These are phyloP conservation scores for Ciconia nigra DNA, from an alignment of 2,797 vertebrate genomes.

Conservation along the genomic window DNA sequence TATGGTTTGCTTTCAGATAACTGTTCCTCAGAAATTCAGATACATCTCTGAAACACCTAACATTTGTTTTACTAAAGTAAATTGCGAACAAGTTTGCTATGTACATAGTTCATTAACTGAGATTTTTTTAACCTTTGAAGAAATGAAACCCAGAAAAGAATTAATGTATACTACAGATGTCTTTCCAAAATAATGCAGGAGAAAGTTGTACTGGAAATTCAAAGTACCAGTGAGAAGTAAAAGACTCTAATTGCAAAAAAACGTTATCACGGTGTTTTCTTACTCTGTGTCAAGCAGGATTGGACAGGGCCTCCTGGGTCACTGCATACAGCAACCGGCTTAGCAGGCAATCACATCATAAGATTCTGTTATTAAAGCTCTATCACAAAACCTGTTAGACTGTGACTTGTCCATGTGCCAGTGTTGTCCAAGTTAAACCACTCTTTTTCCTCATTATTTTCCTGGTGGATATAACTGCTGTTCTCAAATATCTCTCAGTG, in stretches of 20 bases:
- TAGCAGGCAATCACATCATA: neutral
- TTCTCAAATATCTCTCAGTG: neutral
- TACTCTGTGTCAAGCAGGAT: neutral
- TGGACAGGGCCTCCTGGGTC: neutral
- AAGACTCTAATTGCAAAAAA: neutral
- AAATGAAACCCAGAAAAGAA: neutral
- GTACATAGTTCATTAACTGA: neutral
- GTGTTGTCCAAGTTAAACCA: neutral
- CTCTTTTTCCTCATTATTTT: neutral
- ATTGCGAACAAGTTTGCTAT: neutral
- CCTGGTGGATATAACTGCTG: neutral
- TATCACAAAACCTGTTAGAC: neutral
- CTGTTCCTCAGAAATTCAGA: neutral
- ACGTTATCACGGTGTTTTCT: neutral
- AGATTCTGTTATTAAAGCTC: neutral
- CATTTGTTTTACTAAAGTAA: neutral
- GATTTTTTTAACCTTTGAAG: neutral
- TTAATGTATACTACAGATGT: neutral
- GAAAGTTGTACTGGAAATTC: neutral
- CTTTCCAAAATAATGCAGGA: neutral
- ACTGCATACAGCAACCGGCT: neutral
- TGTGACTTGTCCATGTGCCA: neutral
- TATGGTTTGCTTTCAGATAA: neutral
- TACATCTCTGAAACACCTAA: neutral
- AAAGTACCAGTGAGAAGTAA: neutral